Evolutionary conservation across 2,888 invertebrate genomes (phyloP).

Genomic region (Lasioglossum marginatum): DNA sequence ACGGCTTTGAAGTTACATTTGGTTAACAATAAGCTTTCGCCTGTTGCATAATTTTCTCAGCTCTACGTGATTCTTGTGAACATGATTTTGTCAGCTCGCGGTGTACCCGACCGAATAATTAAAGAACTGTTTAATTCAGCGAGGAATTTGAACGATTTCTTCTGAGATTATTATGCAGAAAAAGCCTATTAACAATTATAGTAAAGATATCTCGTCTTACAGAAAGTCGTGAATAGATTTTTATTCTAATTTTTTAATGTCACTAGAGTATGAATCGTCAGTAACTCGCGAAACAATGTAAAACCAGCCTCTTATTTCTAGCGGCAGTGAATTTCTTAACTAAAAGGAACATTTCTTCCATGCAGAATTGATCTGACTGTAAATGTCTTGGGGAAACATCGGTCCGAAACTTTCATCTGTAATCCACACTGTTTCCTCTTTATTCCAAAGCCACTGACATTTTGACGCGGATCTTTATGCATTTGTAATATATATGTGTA

Average conservation of each 20-base stretch:
- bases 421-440: not conserved
- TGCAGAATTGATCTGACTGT: not conserved
- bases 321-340: not conserved
- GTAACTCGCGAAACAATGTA: not conserved
- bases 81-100: not conserved
- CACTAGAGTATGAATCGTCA: not conserved
- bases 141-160: not conserved
- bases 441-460: not conserved
- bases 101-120: not conserved
- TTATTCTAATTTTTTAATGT: not conserved
- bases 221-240: not conserved
- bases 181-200: not conserved
- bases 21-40: conserved; percentile 21
- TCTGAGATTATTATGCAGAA: not conserved
- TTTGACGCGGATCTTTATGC: not conserved
- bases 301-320: not conserved
- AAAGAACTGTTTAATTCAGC: not conserved
- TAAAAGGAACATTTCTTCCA: conserved; percentile 8
- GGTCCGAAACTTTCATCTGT: not conserved
- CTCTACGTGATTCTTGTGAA: not conserved
- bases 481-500: no score
- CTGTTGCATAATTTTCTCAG: not conserved
- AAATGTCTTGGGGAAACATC: not conserved
- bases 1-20: conserved; percentile 8
- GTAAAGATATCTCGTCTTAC: not conserved